Base-by-base conservation (phyloP, 2,113 vertebrate genomes). In the Tetrax tetrax region DNA sequence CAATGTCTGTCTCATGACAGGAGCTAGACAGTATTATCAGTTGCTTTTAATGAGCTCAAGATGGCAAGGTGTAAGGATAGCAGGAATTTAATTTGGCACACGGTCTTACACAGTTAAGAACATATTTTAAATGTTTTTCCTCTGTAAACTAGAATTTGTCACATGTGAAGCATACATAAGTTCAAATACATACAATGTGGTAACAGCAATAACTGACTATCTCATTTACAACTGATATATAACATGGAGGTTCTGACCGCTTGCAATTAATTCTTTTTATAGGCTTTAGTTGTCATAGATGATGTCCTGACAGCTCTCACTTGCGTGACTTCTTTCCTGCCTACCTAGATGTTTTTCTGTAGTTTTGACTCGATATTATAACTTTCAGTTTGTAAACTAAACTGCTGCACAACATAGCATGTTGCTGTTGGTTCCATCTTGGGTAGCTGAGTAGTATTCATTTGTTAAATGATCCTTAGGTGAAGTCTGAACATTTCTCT, bases 1-100 rank as follows among this genome's bases (percentile, higher is more conserved):
- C 83, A 69, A 25, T 51, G 23, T 57, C 87, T 96, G 45, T 83
- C 91, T 92, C 6, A 19, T 96, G 95, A 90, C 87, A 81, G 48
- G 85, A 96, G 9, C 65, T 82, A 89, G 88, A 91, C 38, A 95
- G 35, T 71, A 76, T 83, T 93, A 94, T 93, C 75, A 89, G 82
- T 79, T 79, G 75, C 43, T 87, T 92, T 92, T 95, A 96, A 96
- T 83, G 83, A 95, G 57, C 22, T 96, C 72, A 69, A 78, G 48
- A 65, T 95, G 47, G 9, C 12, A 76, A 80, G 51, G 28, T 66
- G 28, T 56, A 80, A 96, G 77, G 69, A 92, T 72, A 61, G 13
- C 28, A 68, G 50, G 64, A 48, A 50, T 83, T 81, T 89, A 60
- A 22, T 76, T 74, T 94, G 94, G 63, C 72, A 89, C 22, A 1